Base-by-base conservation (phyloP, 2,888 invertebrate species). In the Drosophila birchii region DNA sequence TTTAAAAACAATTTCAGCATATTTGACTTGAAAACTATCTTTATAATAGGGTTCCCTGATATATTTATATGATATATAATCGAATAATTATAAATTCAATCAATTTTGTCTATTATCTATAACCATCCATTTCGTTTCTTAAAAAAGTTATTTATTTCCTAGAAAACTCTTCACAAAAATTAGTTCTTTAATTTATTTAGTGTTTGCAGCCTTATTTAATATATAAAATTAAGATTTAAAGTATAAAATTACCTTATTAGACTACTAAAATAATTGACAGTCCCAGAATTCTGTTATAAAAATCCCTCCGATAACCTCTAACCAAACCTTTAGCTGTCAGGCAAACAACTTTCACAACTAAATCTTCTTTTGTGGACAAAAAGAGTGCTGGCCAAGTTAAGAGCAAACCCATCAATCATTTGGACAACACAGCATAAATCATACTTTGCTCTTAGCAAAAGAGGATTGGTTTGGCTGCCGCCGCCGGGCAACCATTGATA, bases 361-460 rank as follows among this genome's bases (percentile, higher is more conserved):
- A 43, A 56, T 68, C 53, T 59, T 59, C 67, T 70, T 57, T 63
- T 72, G 63, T 56, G 76, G 47, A 54, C 56, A 74, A 76, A 61
- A 76, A 34, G n/a, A 73, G 45, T 71, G 67, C 67, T 34, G 14
- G 51, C 16, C 55, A 53, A 57, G 47, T 34, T 60, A 76, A 57
- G 57, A 61, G 74, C 54, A 71, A 71, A 61, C 49, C 81, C 91
- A 91, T 91, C 91, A 91, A 91, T 91, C 91, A 91, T 76, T 41
- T 58, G 74, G 71, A 58, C 75, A 78, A 81, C 76, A 74, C 83
- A 81, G 91, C 91, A 91, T 91, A 90, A 91, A 91, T 91, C 92
- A n/a, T n/a, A n/a, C n/a, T n/a, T n/a, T n/a, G n/a, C n/a, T n/a
- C n/a, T n/a, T n/a, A n/a, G n/a, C n/a, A 20, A n/a, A 55, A 44